A percentile compares a stretch with the other conserved stretches of the same genome.
These are phyloP conservation scores for Orchestes rusci DNA, from an alignment of 2,888 invertebrate genomes.

Conservation along the genomic window DNA sequence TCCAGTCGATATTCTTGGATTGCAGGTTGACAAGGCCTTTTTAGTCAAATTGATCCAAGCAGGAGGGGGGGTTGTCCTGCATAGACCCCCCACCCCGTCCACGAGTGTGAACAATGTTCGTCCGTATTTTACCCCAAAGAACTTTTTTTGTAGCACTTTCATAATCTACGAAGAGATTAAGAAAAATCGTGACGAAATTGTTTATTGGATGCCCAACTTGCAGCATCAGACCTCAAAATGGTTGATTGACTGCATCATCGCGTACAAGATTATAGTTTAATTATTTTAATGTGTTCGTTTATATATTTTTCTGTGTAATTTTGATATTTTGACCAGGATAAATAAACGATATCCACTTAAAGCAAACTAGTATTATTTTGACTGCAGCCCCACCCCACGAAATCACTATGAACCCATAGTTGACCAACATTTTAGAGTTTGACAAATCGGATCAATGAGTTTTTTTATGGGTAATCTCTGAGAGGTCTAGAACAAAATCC, in stretches of 20 bases:
- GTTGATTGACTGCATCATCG: constrained; percentile 36
- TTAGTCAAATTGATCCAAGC: constrained; percentile 29
- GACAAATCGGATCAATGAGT: too few relatives aligned
- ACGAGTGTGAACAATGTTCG: constrained; percentile 26
- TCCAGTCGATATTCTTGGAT: constrained; percentile 24
- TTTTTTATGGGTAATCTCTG: too few relatives aligned
- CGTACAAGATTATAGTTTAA: constrained; percentile 28
- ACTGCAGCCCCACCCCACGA: too few relatives aligned
- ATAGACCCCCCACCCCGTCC: constrained; percentile 32
- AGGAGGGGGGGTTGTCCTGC: constrained; percentile 34
- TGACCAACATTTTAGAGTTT: too few relatives aligned
- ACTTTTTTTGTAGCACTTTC: constrained; percentile 31
- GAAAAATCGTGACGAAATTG: constrained; percentile 28
- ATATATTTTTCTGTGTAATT: too few relatives aligned
- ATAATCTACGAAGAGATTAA: constrained; percentile 36
- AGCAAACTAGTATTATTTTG: too few relatives aligned
- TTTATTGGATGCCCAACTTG: constrained; percentile 34
- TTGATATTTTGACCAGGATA: too few relatives aligned
- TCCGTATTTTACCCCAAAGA: constrained; percentile 31
- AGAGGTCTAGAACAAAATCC: too few relatives aligned
- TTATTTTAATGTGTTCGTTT: too few relatives aligned
- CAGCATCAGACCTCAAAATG: constrained; percentile 35
- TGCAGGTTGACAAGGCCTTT: constrained; percentile 28
- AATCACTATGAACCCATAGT: too few relatives aligned
- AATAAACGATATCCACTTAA: too few relatives aligned